A percentile compares a stretch with the other conserved stretches of the same genome.
These are phyloP conservation scores for Bombus difficillimus DNA, from an alignment of 1,140 invertebrate genomes.

Conservation along the genomic window DNA sequence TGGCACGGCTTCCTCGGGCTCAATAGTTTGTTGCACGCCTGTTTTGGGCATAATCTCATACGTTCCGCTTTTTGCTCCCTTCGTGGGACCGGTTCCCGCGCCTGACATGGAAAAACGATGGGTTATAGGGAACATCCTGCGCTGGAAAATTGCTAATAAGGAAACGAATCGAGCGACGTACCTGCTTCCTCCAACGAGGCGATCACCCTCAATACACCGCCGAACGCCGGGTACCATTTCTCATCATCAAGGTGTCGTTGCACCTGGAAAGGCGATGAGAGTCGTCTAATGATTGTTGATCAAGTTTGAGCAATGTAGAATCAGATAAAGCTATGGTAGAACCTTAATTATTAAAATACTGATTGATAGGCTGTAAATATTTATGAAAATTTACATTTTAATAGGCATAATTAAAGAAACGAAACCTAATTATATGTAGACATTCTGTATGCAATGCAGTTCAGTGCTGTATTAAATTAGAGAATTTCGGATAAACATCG, in stretches of 20 bases:
- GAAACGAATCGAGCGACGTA: not conserved
- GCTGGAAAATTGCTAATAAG: slow-evolving; percentile 13
- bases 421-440: no score
- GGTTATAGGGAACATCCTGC: not conserved
- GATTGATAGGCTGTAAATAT: not conserved
- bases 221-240: slow-evolving; percentile 85
- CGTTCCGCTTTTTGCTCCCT: slow-evolving; percentile 38
- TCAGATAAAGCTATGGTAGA: not conserved
- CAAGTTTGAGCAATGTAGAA: not conserved
- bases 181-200: slow-evolving; percentile 83
- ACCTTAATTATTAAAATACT: not conserved
- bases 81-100: slow-evolving; percentile 24
- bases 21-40: slow-evolving; percentile 2
- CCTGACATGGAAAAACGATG: slow-evolving; percentile 39
- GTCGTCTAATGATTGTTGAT: not conserved
- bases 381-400: no score
- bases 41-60: slow-evolving; percentile 68
- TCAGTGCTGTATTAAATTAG: no score
- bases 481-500: no score
- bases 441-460: no score
- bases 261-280: slow-evolving; percentile 72
- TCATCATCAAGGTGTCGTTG: slow-evolving; percentile 84
- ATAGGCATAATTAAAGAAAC: no score
- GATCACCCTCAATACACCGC: slow-evolving; percentile 84
- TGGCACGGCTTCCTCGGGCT: slow-evolving; percentile 21